A percentile compares a stretch with the other conserved stretches of the same genome.
Conservation (phyloP, 2,797 vertebrate species). For the Tarsius wallacei region DNA sequence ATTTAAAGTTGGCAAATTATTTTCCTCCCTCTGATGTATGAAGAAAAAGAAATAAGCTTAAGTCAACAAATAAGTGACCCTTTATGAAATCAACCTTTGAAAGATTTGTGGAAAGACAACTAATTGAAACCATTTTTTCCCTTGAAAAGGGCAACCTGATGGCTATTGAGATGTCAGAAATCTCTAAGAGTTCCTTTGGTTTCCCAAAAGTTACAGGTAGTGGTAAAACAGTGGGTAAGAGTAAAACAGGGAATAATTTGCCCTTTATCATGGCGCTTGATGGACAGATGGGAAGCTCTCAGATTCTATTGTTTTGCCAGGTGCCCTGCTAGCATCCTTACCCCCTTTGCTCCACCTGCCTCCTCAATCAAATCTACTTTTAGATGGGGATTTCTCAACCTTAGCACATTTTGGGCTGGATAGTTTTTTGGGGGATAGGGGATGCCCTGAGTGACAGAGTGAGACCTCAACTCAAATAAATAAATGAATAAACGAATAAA, state of each 20-base stretch:
- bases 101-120: conserved; percentile 8
- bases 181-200: not conserved
- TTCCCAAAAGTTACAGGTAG: not conserved
- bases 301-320: rapidly evolving
- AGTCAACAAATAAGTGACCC: conserved; percentile 62
- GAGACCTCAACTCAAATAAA: too few relatives aligned
- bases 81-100: conserved; percentile 48
- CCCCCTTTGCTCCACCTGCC: too few relatives aligned
- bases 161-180: not conserved
- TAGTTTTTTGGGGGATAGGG: not conserved
- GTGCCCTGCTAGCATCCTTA: not conserved
- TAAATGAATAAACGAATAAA: too few relatives aligned
- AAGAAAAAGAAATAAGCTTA: conserved; percentile 72
- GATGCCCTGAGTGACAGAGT: too few relatives aligned
- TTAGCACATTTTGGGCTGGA: not conserved
- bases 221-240: not conserved
- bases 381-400: not conserved
- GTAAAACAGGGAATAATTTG: not conserved
- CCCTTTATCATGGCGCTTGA: not conserved
- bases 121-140: not conserved
- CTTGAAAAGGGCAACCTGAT: conserved; percentile 1
- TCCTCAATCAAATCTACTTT: not conserved
- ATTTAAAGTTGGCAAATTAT: conserved; percentile 82
- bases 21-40: conserved; percentile 70
- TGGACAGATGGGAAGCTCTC: rapidly evolving